phyloP scores from a whole-genome alignment of 2,797 vertebrate species.

The Thamnophis elegans region DNA sequence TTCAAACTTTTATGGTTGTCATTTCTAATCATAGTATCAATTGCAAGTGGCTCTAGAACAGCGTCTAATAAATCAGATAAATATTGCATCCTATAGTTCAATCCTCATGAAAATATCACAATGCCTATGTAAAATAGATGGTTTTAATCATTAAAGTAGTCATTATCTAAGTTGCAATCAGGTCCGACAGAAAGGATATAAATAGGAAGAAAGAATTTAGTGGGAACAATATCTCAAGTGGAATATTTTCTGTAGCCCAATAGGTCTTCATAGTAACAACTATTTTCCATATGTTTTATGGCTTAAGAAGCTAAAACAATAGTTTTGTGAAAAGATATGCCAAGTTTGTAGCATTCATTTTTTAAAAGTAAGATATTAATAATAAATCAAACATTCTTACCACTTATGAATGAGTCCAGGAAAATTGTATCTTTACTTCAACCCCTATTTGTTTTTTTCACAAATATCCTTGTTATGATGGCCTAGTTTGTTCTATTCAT shows the following conservation, averaged over 20 bases:
- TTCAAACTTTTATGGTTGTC: not conserved
- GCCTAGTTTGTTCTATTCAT: not conserved
- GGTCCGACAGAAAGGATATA: not conserved
- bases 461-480: not conserved
- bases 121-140: slow-evolving; percentile 13
- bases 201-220: not conserved
- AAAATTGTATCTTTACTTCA: not conserved
- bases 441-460: not conserved
- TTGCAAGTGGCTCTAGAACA: not conserved
- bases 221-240: slow-evolving; percentile 31
- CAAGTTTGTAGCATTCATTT: not conserved
- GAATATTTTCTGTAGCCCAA: slow-evolving; percentile 37
- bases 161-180: slow-evolving; percentile 33
- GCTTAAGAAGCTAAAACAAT: not conserved
- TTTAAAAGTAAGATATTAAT: slow-evolving; percentile 60
- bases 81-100: slow-evolving; percentile 8
- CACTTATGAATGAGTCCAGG: not conserved
- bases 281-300: slow-evolving; percentile 31
- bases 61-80: not conserved
- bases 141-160: slow-evolving; percentile 34
- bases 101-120: slow-evolving; percentile 32
- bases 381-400: slow-evolving; percentile 54
- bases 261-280: slow-evolving; percentile 32
- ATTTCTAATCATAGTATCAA: slow-evolving; percentile 19
- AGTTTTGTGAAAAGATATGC: not conserved